Evolutionary conservation across 1,140 invertebrate species (phyloP).

Genomic region (Ceratosolen fusciceps): DNA sequence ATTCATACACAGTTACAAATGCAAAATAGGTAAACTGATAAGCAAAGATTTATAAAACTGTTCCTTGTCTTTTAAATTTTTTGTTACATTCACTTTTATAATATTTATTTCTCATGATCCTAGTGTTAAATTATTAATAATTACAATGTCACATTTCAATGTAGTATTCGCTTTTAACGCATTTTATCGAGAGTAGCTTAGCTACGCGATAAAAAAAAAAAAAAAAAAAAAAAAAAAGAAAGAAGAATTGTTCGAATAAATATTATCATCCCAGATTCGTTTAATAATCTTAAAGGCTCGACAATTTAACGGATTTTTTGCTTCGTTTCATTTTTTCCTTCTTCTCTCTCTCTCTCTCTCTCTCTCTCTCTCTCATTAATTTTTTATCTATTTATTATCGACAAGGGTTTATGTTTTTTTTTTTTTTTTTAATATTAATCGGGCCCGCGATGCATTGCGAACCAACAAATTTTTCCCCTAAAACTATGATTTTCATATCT

Average conservation of each 20-base stretch:
- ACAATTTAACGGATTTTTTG: conserved; percentile 30
- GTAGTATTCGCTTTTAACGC: neutral
- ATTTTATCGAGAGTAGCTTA: neutral
- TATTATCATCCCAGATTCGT: neutral
- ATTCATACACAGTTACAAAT: conserved; percentile 53
- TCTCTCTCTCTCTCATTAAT: no score
- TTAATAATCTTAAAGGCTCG: neutral
- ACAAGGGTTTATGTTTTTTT: conserved; percentile 34
- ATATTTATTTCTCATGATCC: conserved; percentile 23
- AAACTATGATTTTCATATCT: neutral
- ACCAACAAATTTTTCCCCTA: conserved; percentile 3
- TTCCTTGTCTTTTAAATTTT: conserved; percentile 38
- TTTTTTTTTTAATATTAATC: no score
- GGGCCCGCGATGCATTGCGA: conserved; percentile 23
- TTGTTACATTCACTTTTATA: conserved; percentile 31
- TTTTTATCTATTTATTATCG: no score
- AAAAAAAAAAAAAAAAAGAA: no score
- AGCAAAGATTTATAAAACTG: conserved; percentile 27
- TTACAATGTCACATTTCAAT: conserved; percentile 29
- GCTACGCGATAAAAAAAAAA: conserved; percentile 18
- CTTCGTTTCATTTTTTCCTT: no score
- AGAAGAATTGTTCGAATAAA: conserved; percentile 30
- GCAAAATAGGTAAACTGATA: conserved; percentile 51
- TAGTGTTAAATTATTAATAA: conserved; percentile 28
- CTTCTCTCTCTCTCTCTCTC: no score